phyloP scores from a whole-genome alignment of 1,140 invertebrate species.

The Leguminivora glycinivorella region DNA sequence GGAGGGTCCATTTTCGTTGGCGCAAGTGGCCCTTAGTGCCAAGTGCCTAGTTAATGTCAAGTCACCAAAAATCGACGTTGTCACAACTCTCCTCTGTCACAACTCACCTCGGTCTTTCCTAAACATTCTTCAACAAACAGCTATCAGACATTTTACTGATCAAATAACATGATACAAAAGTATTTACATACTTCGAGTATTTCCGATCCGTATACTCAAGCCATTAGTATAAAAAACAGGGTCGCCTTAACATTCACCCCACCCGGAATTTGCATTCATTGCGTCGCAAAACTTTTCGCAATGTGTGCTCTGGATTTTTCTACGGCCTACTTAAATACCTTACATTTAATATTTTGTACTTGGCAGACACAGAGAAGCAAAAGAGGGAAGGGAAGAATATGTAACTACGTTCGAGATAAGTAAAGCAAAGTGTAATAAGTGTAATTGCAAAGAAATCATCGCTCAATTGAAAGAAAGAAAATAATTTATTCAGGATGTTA shows the following conservation, averaged over 20 bases:
- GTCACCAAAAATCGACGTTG: too few species aligned
- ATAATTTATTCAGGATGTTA: too few species aligned
- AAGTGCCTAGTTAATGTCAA: too few species aligned
- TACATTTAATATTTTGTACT: slow-evolving; percentile 24
- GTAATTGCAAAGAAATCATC: too few species aligned
- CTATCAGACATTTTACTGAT: too few species aligned
- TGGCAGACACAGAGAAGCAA: neutral
- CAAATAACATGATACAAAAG: neutral
- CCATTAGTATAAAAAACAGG: slow-evolving; percentile 28
- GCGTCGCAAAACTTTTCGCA: slow-evolving; percentile 30
- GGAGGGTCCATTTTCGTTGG: too few species aligned
- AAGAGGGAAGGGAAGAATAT: neutral
- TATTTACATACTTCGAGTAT: slow-evolving; percentile 2
- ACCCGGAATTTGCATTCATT: slow-evolving; percentile 32
- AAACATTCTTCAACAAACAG: too few species aligned
- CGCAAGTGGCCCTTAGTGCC: too few species aligned
- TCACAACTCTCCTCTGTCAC: too few species aligned
- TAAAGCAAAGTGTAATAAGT: too few species aligned
- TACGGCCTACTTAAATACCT: slow-evolving; percentile 23
- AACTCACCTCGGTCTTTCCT: too few species aligned
- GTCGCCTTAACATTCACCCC: slow-evolving; percentile 17
- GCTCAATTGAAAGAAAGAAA: too few species aligned
- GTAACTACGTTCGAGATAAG: neutral
- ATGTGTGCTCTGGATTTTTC: slow-evolving; percentile 30
- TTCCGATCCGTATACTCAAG: slow-evolving; percentile 8